Evolutionary conservation across 2,888 invertebrate genomes (phyloP), one percentile per base, ranked within the genome.

Genomic region (Rotaria macrura): DNA sequence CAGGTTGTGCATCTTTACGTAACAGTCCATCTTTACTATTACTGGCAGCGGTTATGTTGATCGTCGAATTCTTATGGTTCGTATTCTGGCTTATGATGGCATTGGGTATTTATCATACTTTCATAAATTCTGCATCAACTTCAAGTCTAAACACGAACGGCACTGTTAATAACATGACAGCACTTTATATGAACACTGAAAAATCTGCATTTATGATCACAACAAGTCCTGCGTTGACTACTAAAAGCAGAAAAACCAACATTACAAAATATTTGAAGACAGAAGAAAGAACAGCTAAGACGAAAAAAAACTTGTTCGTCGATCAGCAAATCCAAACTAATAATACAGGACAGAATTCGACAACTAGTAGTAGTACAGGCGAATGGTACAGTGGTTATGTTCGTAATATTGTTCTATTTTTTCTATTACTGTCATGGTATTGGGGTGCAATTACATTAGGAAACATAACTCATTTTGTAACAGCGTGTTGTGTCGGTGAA

Each of bases 381-480:
- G n/a, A 7, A n/a, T 55, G 20, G 1, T 3, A 1, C 1, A 0
- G 12, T n/a, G 6, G 20, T 52, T 23, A 6, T n/a, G 1, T 57
- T 10, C 12, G 3, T 29, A 29, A 29, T 38, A 23, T 72, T 0
- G 0, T 72, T 72, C 4, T n/a, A 40, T 72, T 72, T 72, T 0
- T 40, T 38, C 9, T 72, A 17, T 9, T 72, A 40, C 20, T 72
- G 38, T 38, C 38, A 25, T 72, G 20, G 7, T 72, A 72, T 72
- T 72, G 72, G 72, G 55, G 72, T 23, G 23, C 72, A 17, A 1
- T 23, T 9, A 40, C 72, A 1, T 72, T 72, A 9, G 17, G 20
- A 38, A 72, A 72, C 23, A 72, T 72, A 10, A 38, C 2, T 40
- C 72, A 72, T 38, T 72, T 72, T 25, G 23, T 72, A 9, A 2